Base-by-base conservation (phyloP, 2,113 vertebrate species). In the Xiphorhynchus elegans region DNA sequence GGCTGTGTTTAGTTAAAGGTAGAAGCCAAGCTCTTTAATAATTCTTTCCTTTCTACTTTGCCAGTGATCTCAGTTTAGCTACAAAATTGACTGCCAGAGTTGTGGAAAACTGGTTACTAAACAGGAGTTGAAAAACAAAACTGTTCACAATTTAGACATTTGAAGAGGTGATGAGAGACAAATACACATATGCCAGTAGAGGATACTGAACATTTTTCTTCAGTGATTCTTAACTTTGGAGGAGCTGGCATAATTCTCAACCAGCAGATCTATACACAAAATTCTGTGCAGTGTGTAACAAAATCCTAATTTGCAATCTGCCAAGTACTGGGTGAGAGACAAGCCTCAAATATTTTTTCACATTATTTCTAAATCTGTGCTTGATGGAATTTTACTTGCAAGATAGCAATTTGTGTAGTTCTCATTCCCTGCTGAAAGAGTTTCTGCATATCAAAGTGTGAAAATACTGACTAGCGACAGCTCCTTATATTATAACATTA, bases 191-290 rank as follows among this genome's bases (percentile, higher is more conserved):
- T 1, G 52, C 59, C 88, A 90, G 25, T 37, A 64, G 86, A 74
- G 26, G 21, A 87, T 91, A 72, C 37, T 90, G 79, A 94, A 91
- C 70, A 91, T 86, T 92, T 59, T 94, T 95, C 68, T 68, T 69
- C 33, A 67, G 13, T 90, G 82, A 95, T 75, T 80, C 79, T 69
- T 64, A 39, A 76, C 15, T 55, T 55, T 49, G 55, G 44, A 96
- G 44, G 18, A 67, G 11, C 21, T 91, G 85, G 68, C 63, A 90
- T 37, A 5, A 26, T n/a, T 86, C 39, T 81, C 33, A 44, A 44
- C 2, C 10, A 67, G 31, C 55, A 94, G 29, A 95, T 88, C 79
- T 44, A 84, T 26, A 39, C 8, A 56, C 72, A 64, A 59, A 17
- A 69, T 62, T 70, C 82, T 55, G 47, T 69, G 52, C 6, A 46